Evolutionary conservation across 2,888 invertebrate genomes (phyloP), one percentile per base, ranked within the genome.

Genomic region (Pristionchus fissidentatus): DNA sequence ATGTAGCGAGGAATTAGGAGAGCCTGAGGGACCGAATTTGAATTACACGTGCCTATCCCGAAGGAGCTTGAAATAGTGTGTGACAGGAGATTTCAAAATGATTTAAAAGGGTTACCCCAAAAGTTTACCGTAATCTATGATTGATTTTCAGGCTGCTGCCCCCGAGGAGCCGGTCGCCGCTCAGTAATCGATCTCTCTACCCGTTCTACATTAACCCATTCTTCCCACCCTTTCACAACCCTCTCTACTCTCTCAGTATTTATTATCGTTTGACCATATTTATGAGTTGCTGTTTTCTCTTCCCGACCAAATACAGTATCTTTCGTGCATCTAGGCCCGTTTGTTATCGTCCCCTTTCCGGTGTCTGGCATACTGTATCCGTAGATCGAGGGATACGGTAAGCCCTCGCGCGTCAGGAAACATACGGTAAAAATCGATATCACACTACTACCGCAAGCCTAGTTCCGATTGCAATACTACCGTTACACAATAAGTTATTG

Each of bases 131-230:
- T n/a, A 60, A 60, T 60, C 60, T 55, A 5, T 7, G 22, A 55
- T 38, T 26, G 38, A 70, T 26, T 70, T 70, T 7, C 41, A 70
- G 70, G 43, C 43, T 41, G 52, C 77, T n/a, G 52, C 77, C 3
- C 52, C 77, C 22, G 77, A 77, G 3, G 77, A 77, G 52, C 77
- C 77, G 49, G 77, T 77, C 1, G 77, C 77, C 1, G 77, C 77
- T 10, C 52, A 77, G 77, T 77, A 77, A 55, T 49, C 4, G 35
- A 46, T 35, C 32, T n/a, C n/a, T n/a, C n/a, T 55, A 55, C 55
- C 22, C 55, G 32, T 35, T 60, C 60, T 60, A 60, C 60, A 29
- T 29, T 60, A 60, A 29, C 60, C 60, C 32, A 60, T 32, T 60
- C 41, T n/a, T 41, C 41, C 26, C 26, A 41, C 22, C n/a, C n/a